Evolutionary conservation across 2,113 vertebrate genomes (phyloP), one percentile per base, ranked within the genome.

Genomic region (Arenaria interpres): DNA sequence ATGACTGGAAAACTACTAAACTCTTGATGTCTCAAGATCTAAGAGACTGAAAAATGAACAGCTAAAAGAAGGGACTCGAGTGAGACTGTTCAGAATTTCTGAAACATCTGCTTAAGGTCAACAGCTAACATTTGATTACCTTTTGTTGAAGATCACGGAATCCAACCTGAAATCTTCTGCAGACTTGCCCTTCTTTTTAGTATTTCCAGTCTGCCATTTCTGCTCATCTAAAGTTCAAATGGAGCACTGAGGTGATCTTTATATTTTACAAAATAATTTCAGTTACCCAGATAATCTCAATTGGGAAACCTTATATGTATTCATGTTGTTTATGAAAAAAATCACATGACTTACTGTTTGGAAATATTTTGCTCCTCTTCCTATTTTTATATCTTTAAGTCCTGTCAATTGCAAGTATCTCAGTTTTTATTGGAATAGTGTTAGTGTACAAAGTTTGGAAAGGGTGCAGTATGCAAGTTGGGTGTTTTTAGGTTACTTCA

Each of bases 11-110:
- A 82, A 76, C 48, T 88, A 27, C 67, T 88, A 82, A 93, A 93
- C 69, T 96, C 80, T 69, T 94, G 60, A 83, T 79, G 73, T 94
- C 93, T 93, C 35, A 71, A 88, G 78, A 95, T 93, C 89, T 91
- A 35, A 95, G 81, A 94, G 85, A 87, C 64, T 93, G 48, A 21
- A 75, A 85, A 95, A 83, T 84, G 83, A 96, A 69, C 32, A 82
- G 18, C 43, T 87, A 33, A 90, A 80, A 80, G 59, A 88, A 89
- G 54, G 37, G 71, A 45, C 25, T 78, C 79, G 74, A 82, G 35
- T 51, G 69, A 82, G 32, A 50, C 43, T 90, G 35, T 84, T 95
- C 59, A 91, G 84, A 87, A 82, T 69, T 95, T 93, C 48, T 88
- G 74, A 92, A 92, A 79, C 45, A 39, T 85, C 48, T 89, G 9